Conservation (phyloP, 2,888 invertebrate genomes). For the Entomobrya proxima region DNA sequence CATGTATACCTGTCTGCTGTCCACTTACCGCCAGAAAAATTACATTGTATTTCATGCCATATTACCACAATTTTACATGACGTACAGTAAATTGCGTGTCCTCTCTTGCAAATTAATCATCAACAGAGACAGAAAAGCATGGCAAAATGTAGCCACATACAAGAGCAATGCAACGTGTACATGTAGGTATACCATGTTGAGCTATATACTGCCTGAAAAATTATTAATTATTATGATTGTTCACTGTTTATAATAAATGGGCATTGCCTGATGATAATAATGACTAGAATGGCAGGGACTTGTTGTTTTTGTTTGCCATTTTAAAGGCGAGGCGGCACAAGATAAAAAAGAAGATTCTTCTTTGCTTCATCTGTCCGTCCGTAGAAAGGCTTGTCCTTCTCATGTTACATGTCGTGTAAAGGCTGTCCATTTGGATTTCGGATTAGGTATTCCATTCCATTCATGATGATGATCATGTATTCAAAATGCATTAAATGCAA, state of each 20-base stretch:
- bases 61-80: constrained; percentile 29
- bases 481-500: constrained; percentile 7
- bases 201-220: no score
- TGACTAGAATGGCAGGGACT: constrained; percentile 5
- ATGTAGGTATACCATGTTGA: neutral
- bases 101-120: constrained; percentile 55
- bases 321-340: constrained; percentile 37
- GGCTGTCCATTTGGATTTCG: constrained; percentile 60
- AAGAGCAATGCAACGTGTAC: neutral
- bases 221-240: constrained; percentile 49
- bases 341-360: constrained; percentile 6
- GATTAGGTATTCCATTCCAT: constrained; percentile 42
- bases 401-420: constrained; percentile 56
- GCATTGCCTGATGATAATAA: neutral
- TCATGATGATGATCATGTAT: constrained; percentile 18
- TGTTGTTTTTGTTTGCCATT: constrained; percentile 12
- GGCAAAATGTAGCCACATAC: neutral
- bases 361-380: constrained; percentile 8
- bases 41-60: constrained; percentile 26
- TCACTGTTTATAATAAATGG: constrained; percentile 9
- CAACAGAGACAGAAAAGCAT: neutral
- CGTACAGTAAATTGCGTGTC: neutral
- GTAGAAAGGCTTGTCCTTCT: constrained; percentile 55
- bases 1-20: constrained; percentile 8
- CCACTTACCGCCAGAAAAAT: constrained; percentile 23